These are phyloP conservation scores for Heliconius hewitsoni DNA, from an alignment of 1,140 invertebrate genomes.

Conservation along the genomic window DNA sequence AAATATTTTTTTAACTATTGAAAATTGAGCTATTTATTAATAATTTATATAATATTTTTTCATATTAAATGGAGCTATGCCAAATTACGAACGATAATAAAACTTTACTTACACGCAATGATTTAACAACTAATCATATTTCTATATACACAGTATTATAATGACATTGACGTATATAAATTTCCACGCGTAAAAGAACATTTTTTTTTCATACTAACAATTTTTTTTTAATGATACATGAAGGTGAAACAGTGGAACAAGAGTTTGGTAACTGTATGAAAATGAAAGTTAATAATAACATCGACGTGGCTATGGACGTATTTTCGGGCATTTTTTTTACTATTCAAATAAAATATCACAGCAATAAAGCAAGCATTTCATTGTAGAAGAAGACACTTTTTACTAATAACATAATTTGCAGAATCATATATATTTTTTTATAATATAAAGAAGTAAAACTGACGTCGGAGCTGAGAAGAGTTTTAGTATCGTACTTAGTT, in stretches of 20 bases:
- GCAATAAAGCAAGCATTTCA: conserved; percentile 3
- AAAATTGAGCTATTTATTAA: conserved; percentile 2
- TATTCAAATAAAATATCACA: conserved; percentile 1
- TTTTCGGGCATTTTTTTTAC: background rate
- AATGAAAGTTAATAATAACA: background rate
- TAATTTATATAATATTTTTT: background rate
- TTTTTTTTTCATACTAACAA: background rate
- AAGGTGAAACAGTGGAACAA: background rate
- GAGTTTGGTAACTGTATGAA: background rate
- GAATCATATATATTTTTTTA: background rate
- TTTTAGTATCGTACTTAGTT: no score
- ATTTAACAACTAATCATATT: conserved; percentile 5
- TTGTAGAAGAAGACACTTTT: background rate
- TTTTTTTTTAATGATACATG: background rate
- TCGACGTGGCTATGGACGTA: conserved; percentile 5
- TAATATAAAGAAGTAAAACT: no score
- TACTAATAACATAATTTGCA: background rate
- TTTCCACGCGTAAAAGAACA: background rate
- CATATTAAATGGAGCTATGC: background rate
- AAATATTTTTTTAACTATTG: background rate
- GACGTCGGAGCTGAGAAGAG: no score
- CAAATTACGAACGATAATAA: conserved; percentile 11
- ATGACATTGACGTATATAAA: conserved; percentile 3
- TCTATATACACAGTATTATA: background rate
- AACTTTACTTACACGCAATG: background rate